Percentiles rank a stretch among this genome's conserved stretches.
Evolutionary conservation across 1,140 invertebrate genomes (phyloP).

Genomic region (Grapholita molesta): DNA sequence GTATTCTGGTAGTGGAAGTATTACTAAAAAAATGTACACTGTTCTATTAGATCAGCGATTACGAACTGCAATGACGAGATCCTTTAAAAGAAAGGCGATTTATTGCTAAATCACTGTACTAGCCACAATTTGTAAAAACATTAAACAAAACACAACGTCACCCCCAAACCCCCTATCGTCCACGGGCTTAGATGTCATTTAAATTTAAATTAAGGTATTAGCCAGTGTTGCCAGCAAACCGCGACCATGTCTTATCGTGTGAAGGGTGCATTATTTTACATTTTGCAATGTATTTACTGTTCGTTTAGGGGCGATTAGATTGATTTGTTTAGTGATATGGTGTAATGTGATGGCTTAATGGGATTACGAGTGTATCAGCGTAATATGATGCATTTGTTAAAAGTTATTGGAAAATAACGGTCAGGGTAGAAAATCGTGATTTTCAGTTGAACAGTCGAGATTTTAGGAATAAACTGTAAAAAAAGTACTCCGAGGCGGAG

Average conservation of each 20-base stretch:
- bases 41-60: neutral
- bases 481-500: too few species aligned
- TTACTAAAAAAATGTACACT: too few species aligned
- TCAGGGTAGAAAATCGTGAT: too few species aligned
- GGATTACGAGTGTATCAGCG: neutral
- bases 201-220: slow-evolving; percentile 67
- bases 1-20: too few species aligned
- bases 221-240: slow-evolving; percentile 24
- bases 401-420: neutral
- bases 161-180: slow-evolving; percentile 25
- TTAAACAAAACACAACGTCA: slow-evolving; percentile 10
- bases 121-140: neutral
- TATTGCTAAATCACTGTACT: neutral
- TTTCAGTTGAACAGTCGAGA: too few species aligned
- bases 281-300: slow-evolving; percentile 35
- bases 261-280: slow-evolving; percentile 24
- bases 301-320: slow-evolving; percentile 11
- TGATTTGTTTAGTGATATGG: slow-evolving; percentile 19
- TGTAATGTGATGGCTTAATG: slow-evolving; percentile 18
- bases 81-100: neutral
- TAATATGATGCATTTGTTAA: neutral
- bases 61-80: neutral
- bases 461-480: too few species aligned
- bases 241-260: slow-evolving; percentile 13
- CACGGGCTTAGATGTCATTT: slow-evolving; percentile 56